Evolutionary conservation across 2,888 invertebrate species (phyloP).

Genomic region (Amiota minor): DNA sequence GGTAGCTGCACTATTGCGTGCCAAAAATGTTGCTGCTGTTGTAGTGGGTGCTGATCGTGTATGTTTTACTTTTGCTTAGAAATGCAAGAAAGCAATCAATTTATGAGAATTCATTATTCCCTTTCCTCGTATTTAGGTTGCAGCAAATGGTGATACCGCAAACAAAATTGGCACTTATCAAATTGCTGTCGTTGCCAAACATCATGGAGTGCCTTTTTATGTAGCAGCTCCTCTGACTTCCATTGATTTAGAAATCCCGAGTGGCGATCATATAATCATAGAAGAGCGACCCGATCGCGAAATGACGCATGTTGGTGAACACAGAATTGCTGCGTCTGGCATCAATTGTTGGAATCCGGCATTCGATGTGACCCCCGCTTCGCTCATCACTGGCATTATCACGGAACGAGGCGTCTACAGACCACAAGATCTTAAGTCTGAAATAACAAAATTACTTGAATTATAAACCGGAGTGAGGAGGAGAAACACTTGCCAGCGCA

Average conservation of each 20-base stretch:
- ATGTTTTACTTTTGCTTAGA: slow-evolving; percentile 44
- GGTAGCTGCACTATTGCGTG: slow-evolving; percentile 92
- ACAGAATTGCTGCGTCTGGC: slow-evolving; percentile 90
- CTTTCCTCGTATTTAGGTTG: slow-evolving; percentile 76
- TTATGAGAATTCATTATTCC: neutral
- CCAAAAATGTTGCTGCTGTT: slow-evolving; percentile 88
- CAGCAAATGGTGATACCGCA: slow-evolving; percentile 97
- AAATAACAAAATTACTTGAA: slow-evolving; percentile 60
- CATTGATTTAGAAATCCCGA: slow-evolving; percentile 85
- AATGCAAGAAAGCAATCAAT: neutral
- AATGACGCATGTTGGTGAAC: slow-evolving; percentile 91
- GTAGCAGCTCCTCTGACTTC: slow-evolving; percentile 95
- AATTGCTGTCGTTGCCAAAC: slow-evolving; percentile 92
- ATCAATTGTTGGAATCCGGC: slow-evolving; percentile 98
- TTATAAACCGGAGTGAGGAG: slow-evolving; percentile 47
- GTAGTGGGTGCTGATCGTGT: slow-evolving; percentile 98
- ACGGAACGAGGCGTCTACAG: slow-evolving; percentile 92
- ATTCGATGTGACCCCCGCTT: slow-evolving; percentile 97
- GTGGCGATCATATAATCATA: slow-evolving; percentile 91
- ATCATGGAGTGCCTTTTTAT: slow-evolving; percentile 95
- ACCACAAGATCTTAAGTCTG: slow-evolving; percentile 75
- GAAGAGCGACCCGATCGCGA: slow-evolving; percentile 94
- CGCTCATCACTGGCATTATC: slow-evolving; percentile 92
- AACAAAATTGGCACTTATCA: slow-evolving; percentile 99
- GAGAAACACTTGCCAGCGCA: neutral